Conservation (phyloP, 2,797 vertebrate genomes). For the Echiichthys vipera region DNA sequence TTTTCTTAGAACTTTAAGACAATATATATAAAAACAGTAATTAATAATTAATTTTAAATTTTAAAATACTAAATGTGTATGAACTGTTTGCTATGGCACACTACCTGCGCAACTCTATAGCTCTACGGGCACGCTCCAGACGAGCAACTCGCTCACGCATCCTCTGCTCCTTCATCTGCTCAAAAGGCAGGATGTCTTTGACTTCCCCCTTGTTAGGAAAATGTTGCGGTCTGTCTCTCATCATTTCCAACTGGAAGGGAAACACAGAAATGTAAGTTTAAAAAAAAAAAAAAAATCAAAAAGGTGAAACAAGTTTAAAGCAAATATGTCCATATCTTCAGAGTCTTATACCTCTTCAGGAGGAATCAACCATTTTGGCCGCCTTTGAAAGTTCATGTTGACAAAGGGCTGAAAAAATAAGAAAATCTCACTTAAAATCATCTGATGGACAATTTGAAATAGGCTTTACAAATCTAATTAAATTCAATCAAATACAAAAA, state of each 20-base stretch:
- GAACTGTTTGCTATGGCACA: accelerated
- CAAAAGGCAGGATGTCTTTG: conserved; percentile 95
- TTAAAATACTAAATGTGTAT: not conserved
- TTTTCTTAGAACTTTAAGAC: not conserved
- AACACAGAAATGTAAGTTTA: not conserved
- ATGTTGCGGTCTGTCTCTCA: conserved; percentile 88
- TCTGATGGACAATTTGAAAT: not conserved
- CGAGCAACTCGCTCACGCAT: conserved; percentile 92
- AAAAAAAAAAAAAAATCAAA: not conserved
- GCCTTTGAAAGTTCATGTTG: conserved; percentile 78
- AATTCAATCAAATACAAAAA: not conserved
- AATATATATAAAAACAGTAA: not conserved
- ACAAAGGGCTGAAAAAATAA: conserved; percentile 70
- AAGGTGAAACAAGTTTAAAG: not conserved
- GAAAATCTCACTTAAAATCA: not conserved
- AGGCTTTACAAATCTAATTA: not conserved
- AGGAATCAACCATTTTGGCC: conserved; percentile 83
- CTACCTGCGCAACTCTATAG: conserved; percentile 94
- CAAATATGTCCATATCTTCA: not conserved
- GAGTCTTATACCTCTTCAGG: conserved; percentile 81
- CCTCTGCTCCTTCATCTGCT: conserved; percentile 97
- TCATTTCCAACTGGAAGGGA: conserved; percentile 84
- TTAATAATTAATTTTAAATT: not conserved
- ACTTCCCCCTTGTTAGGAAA: conserved; percentile 87
- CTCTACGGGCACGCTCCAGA: conserved; percentile 91